A percentile compares a stretch with the other conserved stretches of the same genome.
Conservation (phyloP, 2,113 vertebrate genomes). For the Grantiella picta region DNA sequence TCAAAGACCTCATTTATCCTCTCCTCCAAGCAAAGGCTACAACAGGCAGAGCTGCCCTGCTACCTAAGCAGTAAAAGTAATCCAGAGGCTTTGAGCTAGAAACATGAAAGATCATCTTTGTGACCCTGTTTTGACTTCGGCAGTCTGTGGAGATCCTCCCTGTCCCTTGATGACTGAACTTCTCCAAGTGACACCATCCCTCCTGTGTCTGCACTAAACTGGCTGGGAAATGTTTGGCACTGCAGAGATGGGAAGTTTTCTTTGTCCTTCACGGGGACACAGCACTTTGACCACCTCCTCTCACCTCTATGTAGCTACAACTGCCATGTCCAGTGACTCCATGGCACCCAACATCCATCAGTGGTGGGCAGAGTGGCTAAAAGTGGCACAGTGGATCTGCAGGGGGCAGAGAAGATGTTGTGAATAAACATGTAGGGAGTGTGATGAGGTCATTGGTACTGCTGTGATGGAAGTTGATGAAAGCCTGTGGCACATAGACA, state of each 20-base stretch:
- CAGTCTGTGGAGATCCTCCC: neutral
- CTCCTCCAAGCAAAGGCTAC: neutral
- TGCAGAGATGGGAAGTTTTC: neutral
- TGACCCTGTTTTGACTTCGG: neutral
- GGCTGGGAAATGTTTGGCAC: neutral
- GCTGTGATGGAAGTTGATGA: neutral
- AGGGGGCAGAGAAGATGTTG: neutral
- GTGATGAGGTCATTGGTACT: fast-evolving
- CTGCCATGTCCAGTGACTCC: fast-evolving
- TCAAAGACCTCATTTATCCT: neutral
- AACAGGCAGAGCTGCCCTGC: neutral
- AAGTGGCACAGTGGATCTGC: fast-evolving
- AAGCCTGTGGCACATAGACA: neutral
- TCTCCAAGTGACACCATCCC: neutral
- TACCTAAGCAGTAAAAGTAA: neutral
- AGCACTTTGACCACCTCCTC: neutral
- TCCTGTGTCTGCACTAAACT: neutral
- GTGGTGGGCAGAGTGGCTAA: neutral
- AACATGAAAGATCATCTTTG: neutral
- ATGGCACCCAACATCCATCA: fast-evolving
- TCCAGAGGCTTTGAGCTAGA: neutral
- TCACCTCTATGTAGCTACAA: neutral
- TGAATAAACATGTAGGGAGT: fast-evolving
- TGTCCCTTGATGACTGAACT: neutral
- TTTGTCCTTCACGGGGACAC: fast-evolving